Conservation (phyloP, 2,888 invertebrate genomes). For the Micoletzkya japonica region DNA sequence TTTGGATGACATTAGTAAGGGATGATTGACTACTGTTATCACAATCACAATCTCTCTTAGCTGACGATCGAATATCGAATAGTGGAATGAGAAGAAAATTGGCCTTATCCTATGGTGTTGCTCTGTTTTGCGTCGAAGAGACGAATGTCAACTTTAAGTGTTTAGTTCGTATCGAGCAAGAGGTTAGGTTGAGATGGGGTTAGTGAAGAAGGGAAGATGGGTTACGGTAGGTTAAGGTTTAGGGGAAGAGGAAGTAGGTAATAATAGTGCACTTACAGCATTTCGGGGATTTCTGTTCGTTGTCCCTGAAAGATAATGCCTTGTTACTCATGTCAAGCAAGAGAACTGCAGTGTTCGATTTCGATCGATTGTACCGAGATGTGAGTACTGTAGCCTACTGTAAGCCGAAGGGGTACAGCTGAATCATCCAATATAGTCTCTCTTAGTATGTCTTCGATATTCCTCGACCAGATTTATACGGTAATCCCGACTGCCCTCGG, state of each 20-base stretch:
- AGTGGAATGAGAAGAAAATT: too few relatives aligned
- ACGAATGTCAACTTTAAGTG: too few relatives aligned
- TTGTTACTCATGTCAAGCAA: slow-evolving; percentile 4
- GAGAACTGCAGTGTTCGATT: slow-evolving; percentile 4
- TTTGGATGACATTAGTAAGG: slow-evolving; percentile 16
- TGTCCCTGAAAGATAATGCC: not conserved
- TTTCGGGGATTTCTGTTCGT: not conserved
- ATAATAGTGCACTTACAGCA: not conserved
- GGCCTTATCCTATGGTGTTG: too few relatives aligned
- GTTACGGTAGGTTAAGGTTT: too few relatives aligned
- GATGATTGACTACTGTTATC: not conserved
- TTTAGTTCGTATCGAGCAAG: too few relatives aligned
- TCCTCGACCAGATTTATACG: not conserved
- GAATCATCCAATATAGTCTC: not conserved
- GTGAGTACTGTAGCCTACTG: not conserved
- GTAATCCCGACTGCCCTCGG: not conserved
- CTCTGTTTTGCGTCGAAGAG: too few relatives aligned
- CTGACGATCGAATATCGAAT: not conserved
- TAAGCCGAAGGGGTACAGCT: not conserved
- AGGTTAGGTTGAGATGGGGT: too few relatives aligned
- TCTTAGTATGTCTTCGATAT: slow-evolving; percentile 1
- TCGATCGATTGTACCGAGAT: not conserved
- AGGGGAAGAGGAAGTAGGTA: too few relatives aligned
- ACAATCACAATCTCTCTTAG: not conserved
- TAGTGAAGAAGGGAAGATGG: too few relatives aligned